Conservation (phyloP, 1,140 invertebrate species). For the Caenorhabditis tropicalis region DNA sequence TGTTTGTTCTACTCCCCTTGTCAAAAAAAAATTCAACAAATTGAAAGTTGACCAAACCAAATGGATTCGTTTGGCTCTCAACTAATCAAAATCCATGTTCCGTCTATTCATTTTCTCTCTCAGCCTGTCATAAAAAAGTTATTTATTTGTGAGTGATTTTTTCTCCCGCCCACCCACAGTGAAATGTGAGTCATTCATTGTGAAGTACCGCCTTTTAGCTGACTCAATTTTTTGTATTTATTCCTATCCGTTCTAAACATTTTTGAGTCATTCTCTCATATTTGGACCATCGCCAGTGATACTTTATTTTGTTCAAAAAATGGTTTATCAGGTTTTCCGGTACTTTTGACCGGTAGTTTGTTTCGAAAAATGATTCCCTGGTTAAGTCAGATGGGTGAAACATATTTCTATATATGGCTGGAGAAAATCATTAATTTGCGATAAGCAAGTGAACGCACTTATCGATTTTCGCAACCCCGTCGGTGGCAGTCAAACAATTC, state of each 20-base stretch:
- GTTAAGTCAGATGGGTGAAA: neutral
- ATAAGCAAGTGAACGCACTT: neutral
- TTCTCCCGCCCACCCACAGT: neutral
- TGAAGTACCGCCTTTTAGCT: neutral
- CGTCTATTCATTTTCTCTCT: neutral
- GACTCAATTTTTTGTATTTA: conserved; percentile 44
- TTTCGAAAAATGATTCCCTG: neutral
- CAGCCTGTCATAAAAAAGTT: neutral
- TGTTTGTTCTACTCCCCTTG: too few species aligned
- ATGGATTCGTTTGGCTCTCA: too few species aligned
- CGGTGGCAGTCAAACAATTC: neutral
- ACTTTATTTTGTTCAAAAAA: too few species aligned
- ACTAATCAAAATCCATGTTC: too few species aligned
- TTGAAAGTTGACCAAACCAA: too few species aligned
- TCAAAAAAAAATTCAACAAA: too few species aligned
- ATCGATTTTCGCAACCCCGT: neutral
- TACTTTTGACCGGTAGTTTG: neutral
- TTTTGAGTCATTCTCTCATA: neutral
- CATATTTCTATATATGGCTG: neutral
- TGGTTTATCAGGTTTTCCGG: neutral
- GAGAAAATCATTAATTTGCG: conserved; percentile 6
- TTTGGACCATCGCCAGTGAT: neutral
- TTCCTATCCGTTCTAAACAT: neutral
- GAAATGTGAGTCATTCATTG: conserved; percentile 14
- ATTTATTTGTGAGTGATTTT: neutral